A percentile compares a stretch with the other conserved stretches of the same genome.
Conservation (phyloP, 1,140 invertebrate genomes). For the Drosophila sulfurigaster region DNA sequence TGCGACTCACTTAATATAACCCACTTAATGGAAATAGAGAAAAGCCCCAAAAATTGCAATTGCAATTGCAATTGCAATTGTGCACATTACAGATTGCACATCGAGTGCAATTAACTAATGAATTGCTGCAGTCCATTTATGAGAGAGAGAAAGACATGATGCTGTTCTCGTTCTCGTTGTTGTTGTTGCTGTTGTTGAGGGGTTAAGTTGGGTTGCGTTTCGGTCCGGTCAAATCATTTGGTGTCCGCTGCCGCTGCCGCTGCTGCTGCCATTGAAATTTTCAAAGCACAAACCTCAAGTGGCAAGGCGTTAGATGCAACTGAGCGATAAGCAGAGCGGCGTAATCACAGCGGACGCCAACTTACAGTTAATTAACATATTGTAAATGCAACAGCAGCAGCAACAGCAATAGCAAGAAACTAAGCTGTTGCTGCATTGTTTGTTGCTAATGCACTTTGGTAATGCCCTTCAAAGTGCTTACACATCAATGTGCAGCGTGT, state of each 20-base stretch:
- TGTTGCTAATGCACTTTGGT: constrained; percentile 72
- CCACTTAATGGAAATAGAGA: constrained; percentile 10
- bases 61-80: constrained; percentile 9
- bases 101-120: constrained; percentile 45
- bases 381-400: constrained; percentile 54
- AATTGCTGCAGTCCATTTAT: constrained; percentile 35
- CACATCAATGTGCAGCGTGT: constrained; percentile 64
- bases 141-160: not conserved
- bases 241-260: too few relatives aligned
- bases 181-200: too few relatives aligned
- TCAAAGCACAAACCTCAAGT: constrained; percentile 33
- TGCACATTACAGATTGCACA: not conserved
- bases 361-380: constrained; percentile 79
- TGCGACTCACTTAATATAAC: not conserved
- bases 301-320: constrained; percentile 37
- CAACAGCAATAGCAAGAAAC: constrained; percentile 29
- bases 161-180: too few relatives aligned
- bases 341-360: constrained; percentile 57
- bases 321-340: constrained; percentile 51
- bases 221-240: too few relatives aligned
- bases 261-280: not conserved
- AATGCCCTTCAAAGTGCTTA: constrained; percentile 82
- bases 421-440: constrained; percentile 22
- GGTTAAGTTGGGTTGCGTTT: too few relatives aligned
- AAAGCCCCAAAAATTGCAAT: constrained; percentile 12